These are phyloP conservation scores for Gisinianus flammeolus DNA, from an alignment of 2,888 invertebrate species.

Conservation along the genomic window DNA sequence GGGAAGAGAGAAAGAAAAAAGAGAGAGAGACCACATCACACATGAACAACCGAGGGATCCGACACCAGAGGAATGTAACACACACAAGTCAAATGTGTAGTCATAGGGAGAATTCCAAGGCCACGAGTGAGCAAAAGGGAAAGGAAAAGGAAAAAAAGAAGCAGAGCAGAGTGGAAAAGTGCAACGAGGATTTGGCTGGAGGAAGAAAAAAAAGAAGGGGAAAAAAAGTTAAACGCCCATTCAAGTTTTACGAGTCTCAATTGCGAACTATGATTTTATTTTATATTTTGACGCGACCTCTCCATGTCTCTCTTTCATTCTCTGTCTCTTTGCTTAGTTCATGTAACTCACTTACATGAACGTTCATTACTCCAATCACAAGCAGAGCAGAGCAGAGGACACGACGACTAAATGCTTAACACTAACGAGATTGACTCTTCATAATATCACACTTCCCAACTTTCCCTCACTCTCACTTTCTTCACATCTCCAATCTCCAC, in stretches of 20 bases:
- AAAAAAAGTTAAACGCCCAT: neutral
- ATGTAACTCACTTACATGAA: no score
- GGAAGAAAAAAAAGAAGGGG: neutral
- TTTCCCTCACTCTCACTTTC: no score
- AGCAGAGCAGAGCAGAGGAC: no score
- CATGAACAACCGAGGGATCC: no score
- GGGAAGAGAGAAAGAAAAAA: neutral
- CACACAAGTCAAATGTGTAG: neutral
- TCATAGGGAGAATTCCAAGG: no score
- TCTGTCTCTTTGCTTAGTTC: neutral
- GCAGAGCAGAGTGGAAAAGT: neutral
- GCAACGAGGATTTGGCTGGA: neutral
- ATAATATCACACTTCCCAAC: no score
- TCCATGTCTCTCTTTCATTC: neutral
- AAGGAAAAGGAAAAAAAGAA: neutral
- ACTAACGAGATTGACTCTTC: no score
- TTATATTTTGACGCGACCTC: neutral
- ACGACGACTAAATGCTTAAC: no score
- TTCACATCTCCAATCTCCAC: no score
- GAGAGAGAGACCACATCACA: neutral
- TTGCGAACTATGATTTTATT: neutral
- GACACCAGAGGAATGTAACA: neutral
- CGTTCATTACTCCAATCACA: no score
- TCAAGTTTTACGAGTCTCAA: neutral
- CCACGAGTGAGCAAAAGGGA: neutral